Conservation (phyloP, 1,140 invertebrate species). For the Lysiphlebus fabarum region DNA sequence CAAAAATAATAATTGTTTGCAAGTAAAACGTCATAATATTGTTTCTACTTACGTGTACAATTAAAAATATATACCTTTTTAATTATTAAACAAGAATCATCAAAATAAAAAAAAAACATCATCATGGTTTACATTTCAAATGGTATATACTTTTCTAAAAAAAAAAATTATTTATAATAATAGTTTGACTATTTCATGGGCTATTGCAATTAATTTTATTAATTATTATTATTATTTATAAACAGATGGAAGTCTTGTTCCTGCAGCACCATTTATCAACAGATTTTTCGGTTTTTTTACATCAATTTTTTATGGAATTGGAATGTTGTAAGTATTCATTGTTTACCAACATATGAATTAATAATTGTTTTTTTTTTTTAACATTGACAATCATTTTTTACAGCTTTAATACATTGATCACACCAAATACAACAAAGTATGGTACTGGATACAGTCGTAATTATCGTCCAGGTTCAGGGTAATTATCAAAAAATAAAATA, state of each 20-base stretch:
- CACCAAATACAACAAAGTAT: conserved; percentile 28
- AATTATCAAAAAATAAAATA: conserved; percentile 18
- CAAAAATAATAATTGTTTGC: too few species aligned
- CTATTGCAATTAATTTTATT: too few species aligned
- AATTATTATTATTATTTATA: too few species aligned
- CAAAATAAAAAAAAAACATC: too few species aligned
- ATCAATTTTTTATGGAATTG: conserved; percentile 31
- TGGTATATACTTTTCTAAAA: too few species aligned
- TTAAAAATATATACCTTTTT: too few species aligned
- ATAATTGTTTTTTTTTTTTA: not conserved
- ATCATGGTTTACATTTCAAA: too few species aligned
- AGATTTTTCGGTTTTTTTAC: conserved; percentile 30
- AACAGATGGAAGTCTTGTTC: conserved; percentile 31
- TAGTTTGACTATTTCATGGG: too few species aligned
- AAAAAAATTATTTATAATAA: too few species aligned
- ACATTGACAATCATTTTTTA: conserved; percentile 3
- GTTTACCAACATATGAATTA: not conserved
- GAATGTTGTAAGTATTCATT: conserved; percentile 36
- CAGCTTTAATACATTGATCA: conserved; percentile 37
- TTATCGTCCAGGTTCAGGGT: conserved; percentile 36
- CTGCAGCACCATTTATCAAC: conserved; percentile 25
- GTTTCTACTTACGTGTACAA: too few species aligned
- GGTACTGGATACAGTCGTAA: conserved; percentile 29
- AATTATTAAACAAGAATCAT: too few species aligned
- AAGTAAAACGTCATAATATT: too few species aligned